Conservation (phyloP, 2,888 invertebrate species). For the Agriotes lineatus region DNA sequence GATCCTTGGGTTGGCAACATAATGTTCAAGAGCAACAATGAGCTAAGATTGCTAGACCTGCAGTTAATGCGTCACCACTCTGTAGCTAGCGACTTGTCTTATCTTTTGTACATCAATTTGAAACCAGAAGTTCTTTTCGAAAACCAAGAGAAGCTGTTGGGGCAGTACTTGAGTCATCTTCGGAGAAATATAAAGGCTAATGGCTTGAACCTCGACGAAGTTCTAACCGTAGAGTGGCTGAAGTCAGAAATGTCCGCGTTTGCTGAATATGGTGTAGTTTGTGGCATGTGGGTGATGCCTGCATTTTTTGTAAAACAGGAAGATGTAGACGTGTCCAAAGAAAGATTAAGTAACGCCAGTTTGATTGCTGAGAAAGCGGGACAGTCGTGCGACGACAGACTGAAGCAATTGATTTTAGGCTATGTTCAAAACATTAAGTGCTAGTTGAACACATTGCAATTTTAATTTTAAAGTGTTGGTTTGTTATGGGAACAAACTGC, state of each 20-base stretch:
- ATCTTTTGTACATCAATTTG: slow-evolving; percentile 51
- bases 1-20: slow-evolving; percentile 51
- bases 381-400: neutral
- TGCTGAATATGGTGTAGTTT: slow-evolving; percentile 42
- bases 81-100: slow-evolving; percentile 49
- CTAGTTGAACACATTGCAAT: no score
- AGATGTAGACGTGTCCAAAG: slow-evolving; percentile 30
- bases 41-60: slow-evolving; percentile 47
- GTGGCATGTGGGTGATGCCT: slow-evolving; percentile 44
- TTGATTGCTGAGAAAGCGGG: neutral
- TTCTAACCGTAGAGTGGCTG: slow-evolving; percentile 47
- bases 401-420: slow-evolving; percentile 22
- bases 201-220: slow-evolving; percentile 24
- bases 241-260: slow-evolving; percentile 47
- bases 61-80: slow-evolving; percentile 51
- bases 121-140: slow-evolving; percentile 32
- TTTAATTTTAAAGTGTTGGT: no score
- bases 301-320: slow-evolving; percentile 39
- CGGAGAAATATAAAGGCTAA: slow-evolving; percentile 22
- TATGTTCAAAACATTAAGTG: no score
- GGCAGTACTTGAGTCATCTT: slow-evolving; percentile 42
- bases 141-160: slow-evolving; percentile 40
- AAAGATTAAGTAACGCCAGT: neutral
- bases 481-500: no score
- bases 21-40: slow-evolving; percentile 38